Conservation (phyloP, 2,113 vertebrate species). For the Taxidea taxus region DNA sequence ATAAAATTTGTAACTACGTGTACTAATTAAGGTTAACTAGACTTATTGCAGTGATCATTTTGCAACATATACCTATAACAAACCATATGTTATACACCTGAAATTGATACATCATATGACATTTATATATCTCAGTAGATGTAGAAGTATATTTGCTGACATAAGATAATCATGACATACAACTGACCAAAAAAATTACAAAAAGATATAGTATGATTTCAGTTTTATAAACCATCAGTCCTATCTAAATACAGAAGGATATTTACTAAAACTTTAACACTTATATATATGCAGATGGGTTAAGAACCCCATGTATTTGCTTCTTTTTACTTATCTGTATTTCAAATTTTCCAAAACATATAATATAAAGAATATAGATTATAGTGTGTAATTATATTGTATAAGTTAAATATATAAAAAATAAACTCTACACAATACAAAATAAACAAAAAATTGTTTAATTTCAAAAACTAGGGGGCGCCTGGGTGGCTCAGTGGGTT, state of each 20-base stretch:
- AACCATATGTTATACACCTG: neutral
- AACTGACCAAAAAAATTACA: neutral
- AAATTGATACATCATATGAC: neutral
- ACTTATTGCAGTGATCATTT: neutral
- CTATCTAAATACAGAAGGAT: neutral
- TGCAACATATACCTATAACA: neutral
- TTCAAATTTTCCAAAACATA: neutral
- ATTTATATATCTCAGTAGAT: neutral
- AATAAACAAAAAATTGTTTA: neutral
- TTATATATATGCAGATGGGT: neutral
- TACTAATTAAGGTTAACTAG: neutral
- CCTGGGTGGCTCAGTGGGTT: too few relatives aligned
- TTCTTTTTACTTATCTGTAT: neutral
- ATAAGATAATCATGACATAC: neutral
- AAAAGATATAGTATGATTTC: neutral
- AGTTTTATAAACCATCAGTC: neutral
- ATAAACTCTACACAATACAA: too few relatives aligned
- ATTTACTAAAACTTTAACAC: slow-evolving; percentile 25
- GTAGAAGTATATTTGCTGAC: neutral
- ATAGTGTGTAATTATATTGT: too few relatives aligned
- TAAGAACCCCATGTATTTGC: neutral
- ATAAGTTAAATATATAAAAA: too few relatives aligned
- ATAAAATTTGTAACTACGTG: neutral
- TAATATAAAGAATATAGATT: neutral
- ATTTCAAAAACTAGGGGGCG: too few relatives aligned